Evolutionary conservation across 2,113 vertebrate genomes (phyloP), one percentile per base, ranked within the genome.

Genomic region (Pagrus major): DNA sequence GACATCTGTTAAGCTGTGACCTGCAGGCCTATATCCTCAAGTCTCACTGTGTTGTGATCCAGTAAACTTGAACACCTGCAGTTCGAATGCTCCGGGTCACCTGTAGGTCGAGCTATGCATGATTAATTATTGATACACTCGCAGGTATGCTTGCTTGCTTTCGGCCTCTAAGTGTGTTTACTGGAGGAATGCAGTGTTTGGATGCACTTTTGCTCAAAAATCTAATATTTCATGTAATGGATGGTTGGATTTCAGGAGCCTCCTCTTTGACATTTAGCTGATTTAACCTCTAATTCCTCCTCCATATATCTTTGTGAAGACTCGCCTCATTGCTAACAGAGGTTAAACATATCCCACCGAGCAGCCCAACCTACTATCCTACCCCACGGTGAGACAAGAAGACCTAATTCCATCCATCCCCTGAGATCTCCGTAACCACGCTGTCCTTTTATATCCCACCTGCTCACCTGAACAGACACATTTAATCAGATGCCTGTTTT

Each of bases 1-100:
- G 87, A 83, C 86, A 76, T 85, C 69, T 86, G 85, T 63, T 78
- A 47, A 74, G 68, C 68, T 39, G 44, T 33, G 90, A 89, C 84
- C 87, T 51, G 49, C 10, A 14, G 70, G 35, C 56, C 64, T 15
- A 10, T 27, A 61, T 60, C 70, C 73, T 75, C 49, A 2, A 33
- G 68, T 52, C 66, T 59, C 59, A n/a, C 52, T 27, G 80, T 47
- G 54, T 21, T 46, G 54, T 42, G 77, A 65, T 14, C 51, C 52
- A 39, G n/a, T 46, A n/a, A 39, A 51, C 59, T 25, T 8, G 15
- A 56, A 39, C 7, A 67, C 31, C 54, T 49, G 66, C 37, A 46
- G 27, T 79, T 74, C 23, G 83, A 73, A 80, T n/a, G 44, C 29
- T 58, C 37, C 49, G 23, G 42, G 51, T 51, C 33, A 41, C 69